phyloP scores from a whole-genome alignment of 2,797 vertebrate genomes.

The Arrhamphus sclerolepis region DNA sequence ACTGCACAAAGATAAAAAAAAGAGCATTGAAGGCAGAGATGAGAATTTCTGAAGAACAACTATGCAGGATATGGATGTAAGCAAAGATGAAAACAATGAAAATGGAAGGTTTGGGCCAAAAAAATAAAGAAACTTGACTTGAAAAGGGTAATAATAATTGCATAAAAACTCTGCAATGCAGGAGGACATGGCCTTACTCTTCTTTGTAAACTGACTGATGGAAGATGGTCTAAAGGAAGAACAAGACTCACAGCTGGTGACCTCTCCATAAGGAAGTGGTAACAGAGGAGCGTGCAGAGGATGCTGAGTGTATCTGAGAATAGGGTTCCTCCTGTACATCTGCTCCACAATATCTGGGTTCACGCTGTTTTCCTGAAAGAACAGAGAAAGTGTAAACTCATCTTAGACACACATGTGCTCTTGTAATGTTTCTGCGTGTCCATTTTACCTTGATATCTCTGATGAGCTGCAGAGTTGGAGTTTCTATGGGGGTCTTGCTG shows the following conservation, averaged over 20 bases:
- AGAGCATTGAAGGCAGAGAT: too few relatives aligned
- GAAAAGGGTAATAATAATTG: too few relatives aligned
- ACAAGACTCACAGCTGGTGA: slow-evolving; percentile 84
- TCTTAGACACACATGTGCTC: neutral
- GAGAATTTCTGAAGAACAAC: too few relatives aligned
- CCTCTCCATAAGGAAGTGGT: slow-evolving; percentile 90
- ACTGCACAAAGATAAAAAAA: slow-evolving; percentile 66
- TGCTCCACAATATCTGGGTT: slow-evolving; percentile 91
- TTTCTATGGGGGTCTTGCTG: slow-evolving; percentile 91
- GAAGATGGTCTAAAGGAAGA: too few relatives aligned
- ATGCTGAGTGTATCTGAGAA: slow-evolving; percentile 93
- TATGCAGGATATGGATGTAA: too few relatives aligned
- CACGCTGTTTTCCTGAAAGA: slow-evolving; percentile 87
- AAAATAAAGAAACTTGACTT: too few relatives aligned
- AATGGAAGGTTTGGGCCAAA: too few relatives aligned
- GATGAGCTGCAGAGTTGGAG: slow-evolving; percentile 92
- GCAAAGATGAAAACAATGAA: too few relatives aligned
- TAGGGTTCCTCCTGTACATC: slow-evolving; percentile 91
- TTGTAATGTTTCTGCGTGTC: neutral
- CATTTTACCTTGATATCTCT: slow-evolving; percentile 89
- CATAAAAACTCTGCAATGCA: too few relatives aligned
- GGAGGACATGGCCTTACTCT: too few relatives aligned
- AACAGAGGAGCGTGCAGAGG: slow-evolving; percentile 91
- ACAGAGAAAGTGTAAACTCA: neutral
- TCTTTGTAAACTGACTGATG: too few relatives aligned